These are phyloP conservation scores for Cryptotermes secundus DNA, from an alignment of 1,140 invertebrate species.

Conservation along the genomic window DNA sequence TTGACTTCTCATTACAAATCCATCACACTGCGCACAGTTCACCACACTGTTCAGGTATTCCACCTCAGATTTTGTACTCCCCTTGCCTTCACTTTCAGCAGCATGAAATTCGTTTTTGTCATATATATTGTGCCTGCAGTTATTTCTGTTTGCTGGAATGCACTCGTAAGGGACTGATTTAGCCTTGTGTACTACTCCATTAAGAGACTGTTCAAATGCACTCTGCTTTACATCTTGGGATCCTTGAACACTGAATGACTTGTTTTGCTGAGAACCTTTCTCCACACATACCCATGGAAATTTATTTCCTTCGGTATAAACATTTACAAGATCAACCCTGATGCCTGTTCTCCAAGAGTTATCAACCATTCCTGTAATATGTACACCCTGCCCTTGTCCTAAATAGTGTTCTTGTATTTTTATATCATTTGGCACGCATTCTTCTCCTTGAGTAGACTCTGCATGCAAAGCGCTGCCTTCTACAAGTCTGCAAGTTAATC, in stretches of 20 bases:
- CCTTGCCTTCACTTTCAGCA: not conserved
- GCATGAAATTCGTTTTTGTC: not conserved
- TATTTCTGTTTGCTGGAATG: not conserved
- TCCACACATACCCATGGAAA: not conserved
- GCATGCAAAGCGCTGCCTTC: not conserved
- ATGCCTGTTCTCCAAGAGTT: not conserved
- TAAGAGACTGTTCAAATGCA: not conserved
- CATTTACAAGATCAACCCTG: not conserved
- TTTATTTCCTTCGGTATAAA: not conserved
- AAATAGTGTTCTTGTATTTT: not conserved
- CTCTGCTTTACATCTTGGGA: not conserved
- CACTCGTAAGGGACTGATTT: not conserved
- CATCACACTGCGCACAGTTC: not conserved
- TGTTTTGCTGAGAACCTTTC: not conserved
- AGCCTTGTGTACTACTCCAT: no score
- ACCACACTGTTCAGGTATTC: not conserved
- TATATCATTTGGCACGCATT: not conserved
- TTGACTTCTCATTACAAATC: not conserved
- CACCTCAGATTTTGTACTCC: not conserved
- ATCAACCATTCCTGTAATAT: not conserved
- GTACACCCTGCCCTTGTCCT: not conserved
- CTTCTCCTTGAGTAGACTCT: not conserved
- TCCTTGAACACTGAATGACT: not conserved
- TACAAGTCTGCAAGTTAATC: not conserved
- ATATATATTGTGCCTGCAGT: not conserved